Base-by-base conservation (phyloP, 2,888 invertebrate species). In the Cistogaster globosa region DNA sequence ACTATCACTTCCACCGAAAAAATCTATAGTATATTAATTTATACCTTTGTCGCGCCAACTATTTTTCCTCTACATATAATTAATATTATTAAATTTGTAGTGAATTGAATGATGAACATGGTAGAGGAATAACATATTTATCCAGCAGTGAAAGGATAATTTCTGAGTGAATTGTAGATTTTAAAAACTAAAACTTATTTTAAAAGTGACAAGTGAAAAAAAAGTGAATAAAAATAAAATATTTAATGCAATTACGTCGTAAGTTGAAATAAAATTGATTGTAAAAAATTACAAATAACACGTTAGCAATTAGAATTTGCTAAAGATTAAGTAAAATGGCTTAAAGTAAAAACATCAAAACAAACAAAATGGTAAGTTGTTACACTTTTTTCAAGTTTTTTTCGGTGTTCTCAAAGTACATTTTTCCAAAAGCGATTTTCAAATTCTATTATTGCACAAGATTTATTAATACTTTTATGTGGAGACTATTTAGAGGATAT, bases 11-110 rank as follows among this genome's bases (percentile, higher is more conserved):
- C 75, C 53, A 81, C 72, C 14, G 77, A 83, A 75, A 86, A 67
- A 58, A 57, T 72, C 48, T 82, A 67, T 77, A 58, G 65, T 83
- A 75, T 57, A 83, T 84, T 78, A 79, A 74, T 84, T 84, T 84
- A 63, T 86, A 86, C 84, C 84, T 86, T 86, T 87, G 87, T 87
- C 86, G 86, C 86, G 86, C 83, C 86, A 86, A 83, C 83, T 72
- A 86, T 80, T 72, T 83, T 77, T 72, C 72, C 63, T 85, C 58
- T 77, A 60, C 55, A 45, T 53, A 53, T 65, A 62, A 77, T 45
- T 42, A 51, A 76, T 32, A 67, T 51, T 42, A 60, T 58, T 68
- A 63, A 77, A 65, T 62, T 65, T 76, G 14, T 26, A 68, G 57
- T 76, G 63, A 74, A 69, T 58, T 69, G 11, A 67, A 53, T 65